Evolutionary conservation across 1,140 invertebrate species (phyloP).

Genomic region (Chrysopa pallens): DNA sequence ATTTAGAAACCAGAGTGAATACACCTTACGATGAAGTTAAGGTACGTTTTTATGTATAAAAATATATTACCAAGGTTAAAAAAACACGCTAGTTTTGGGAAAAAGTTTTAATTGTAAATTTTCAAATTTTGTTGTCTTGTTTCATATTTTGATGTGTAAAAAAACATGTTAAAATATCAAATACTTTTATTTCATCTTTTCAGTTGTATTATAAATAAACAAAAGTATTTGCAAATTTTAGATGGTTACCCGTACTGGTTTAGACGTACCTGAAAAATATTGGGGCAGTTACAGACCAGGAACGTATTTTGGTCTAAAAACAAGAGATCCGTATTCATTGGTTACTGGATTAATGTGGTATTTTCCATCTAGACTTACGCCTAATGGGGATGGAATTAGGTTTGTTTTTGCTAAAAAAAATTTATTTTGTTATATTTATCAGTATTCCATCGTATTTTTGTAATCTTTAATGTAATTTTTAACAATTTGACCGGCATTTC

Average conservation of each 20-base stretch:
- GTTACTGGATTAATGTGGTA: conserved; percentile 96
- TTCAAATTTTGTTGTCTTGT: neutral
- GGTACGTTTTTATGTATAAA: conserved; percentile 24
- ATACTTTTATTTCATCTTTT: neutral
- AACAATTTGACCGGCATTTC: too few species aligned
- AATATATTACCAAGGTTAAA: neutral
- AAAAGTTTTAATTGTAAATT: neutral
- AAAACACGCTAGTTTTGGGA: neutral
- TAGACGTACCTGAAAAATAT: conserved; percentile 61
- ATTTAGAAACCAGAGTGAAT: conserved; percentile 73
- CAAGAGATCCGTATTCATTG: conserved; percentile 68
- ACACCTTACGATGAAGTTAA: conserved; percentile 64
- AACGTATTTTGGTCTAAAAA: conserved; percentile 80
- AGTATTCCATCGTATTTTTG: too few species aligned
- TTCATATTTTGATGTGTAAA: neutral
- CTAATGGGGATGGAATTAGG: conserved; percentile 49
- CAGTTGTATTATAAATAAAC: neutral
- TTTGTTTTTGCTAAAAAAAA: too few species aligned
- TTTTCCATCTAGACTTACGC: conserved; percentile 44
- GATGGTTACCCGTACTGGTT: conserved; percentile 46
- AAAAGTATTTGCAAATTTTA: conserved; percentile 17
- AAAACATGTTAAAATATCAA: neutral
- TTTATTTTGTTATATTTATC: too few species aligned
- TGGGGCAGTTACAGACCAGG: conserved; percentile 88
- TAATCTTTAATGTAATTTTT: too few species aligned